Base-by-base conservation (phyloP, 2,888 invertebrate species). In the Xylota segnis region DNA sequence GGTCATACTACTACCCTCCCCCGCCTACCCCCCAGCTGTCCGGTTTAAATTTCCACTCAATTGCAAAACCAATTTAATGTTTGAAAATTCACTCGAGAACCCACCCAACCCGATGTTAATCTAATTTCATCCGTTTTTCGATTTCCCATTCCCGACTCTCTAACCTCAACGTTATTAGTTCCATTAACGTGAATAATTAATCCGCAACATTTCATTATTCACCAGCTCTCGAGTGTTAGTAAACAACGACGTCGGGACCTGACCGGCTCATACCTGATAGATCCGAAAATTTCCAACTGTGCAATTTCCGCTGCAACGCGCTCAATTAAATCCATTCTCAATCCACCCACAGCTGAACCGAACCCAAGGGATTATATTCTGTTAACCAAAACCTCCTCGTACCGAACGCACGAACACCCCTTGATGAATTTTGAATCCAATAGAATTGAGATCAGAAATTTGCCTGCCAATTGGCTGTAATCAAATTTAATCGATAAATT, bases 401-500 rank as follows among this genome's bases (percentile, higher is more conserved):
- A n/a, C 6, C 23, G 23, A 23, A 5, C 6, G 10, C 4, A 0
- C 40, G 4, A 10, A 6, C 45, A 23, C 37, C 12, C 5, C 16
- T 10, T 56, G 37, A 45, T 70, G 34, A n/a, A 56, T 70, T 56
- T 45, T n/a, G 52, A 59, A 54, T 65, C 52, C 18, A 58, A 52
- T 58, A 47, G 10, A 23, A 66, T 54, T 81, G 40, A n/a, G n/a
- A 59, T 74, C 74, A 50, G 71, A 61, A 72, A 65, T 59, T 77
- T 63, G 43, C 58, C 47, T 66, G 72, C 29, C 47, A 63, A 63
- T 58, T 68, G 76, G 14, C 43, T 45, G 66, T 70, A 71, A 77
- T 83, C 61, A 66, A 77, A 83, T 77, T 68, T 40, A 83, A 78
- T 83, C 78, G 78, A 78, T 83, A 77, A 76, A 77, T 83, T 66